These are phyloP conservation scores for Microtus pennsylvanicus DNA, from an alignment of 2,113 vertebrate genomes.

Conservation along the genomic window DNA sequence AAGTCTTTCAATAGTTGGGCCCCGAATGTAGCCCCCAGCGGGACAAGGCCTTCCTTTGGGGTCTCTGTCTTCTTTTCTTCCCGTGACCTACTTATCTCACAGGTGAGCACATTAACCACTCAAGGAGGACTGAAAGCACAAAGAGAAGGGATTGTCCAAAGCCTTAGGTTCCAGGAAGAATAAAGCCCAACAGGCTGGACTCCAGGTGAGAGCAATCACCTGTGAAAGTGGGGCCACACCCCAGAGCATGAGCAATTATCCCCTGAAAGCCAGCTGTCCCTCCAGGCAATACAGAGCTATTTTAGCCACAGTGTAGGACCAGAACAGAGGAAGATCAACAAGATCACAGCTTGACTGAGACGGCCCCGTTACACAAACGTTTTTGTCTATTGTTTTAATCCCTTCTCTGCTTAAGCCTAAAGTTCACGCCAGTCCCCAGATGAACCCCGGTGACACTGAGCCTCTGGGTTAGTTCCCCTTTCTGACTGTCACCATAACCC, in stretches of 20 bases:
- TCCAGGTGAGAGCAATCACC: not conserved
- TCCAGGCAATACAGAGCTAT: not conserved
- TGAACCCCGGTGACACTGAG: fast-evolving
- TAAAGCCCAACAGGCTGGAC: not conserved
- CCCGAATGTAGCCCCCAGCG: not conserved
- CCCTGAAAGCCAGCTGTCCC: not conserved
- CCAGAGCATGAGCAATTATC: not conserved
- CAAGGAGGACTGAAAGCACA: not conserved
- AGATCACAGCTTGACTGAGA: not conserved
- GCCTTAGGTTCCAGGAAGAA: not conserved
- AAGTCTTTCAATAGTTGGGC: not conserved
- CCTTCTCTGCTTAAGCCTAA: not conserved
- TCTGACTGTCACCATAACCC: not conserved
- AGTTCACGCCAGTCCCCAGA: not conserved
- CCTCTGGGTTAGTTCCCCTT: not conserved
- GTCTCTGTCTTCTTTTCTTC: not conserved
- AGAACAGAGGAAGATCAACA: not conserved
- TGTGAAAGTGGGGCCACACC: not conserved
- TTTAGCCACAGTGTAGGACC: not conserved
- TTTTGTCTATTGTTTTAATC: not conserved
- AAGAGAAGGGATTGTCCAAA: not conserved
- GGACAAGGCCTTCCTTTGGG: not conserved
- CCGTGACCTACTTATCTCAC: not conserved
- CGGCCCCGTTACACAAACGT: not conserved
- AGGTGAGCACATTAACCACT: not conserved